These are phyloP conservation scores for Tenebrio molitor DNA, from an alignment of 1,140 invertebrate species.

Conservation along the genomic window DNA sequence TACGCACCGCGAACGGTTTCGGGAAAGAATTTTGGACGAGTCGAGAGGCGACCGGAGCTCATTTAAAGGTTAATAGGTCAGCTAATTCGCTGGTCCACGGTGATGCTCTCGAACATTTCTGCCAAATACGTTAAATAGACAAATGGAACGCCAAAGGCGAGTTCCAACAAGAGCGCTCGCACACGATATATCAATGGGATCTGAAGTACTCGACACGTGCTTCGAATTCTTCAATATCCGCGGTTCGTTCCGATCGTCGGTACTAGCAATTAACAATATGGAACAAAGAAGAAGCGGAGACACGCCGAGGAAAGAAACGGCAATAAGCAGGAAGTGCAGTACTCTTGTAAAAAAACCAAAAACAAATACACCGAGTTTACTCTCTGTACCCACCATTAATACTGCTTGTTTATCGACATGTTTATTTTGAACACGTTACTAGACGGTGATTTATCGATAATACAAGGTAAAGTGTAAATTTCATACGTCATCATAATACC, in stretches of 20 bases:
- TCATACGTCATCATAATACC: neutral
- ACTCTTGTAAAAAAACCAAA: neutral
- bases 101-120: neutral
- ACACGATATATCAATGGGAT: constrained; percentile 31
- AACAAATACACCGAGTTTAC: neutral
- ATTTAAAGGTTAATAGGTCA: neutral
- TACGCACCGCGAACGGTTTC: neutral
- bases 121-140: constrained; percentile 3
- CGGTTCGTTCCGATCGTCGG: neutral
- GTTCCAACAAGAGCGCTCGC: constrained; percentile 19
- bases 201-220: constrained; percentile 33
- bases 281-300: neutral
- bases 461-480: neutral
- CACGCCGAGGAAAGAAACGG: neutral
- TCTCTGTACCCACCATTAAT: neutral
- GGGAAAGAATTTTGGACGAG: neutral
- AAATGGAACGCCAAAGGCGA: constrained; percentile 5
- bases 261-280: constrained; percentile 1
- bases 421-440: constrained; percentile 5
- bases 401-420: neutral
- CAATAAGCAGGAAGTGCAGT: neutral
- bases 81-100: neutral
- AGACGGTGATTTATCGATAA: neutral
- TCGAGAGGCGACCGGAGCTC: neutral
- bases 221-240: constrained; percentile 19